Evolutionary conservation across 2,797 vertebrate genomes (phyloP), one percentile per base, ranked within the genome.

Genomic region (Vireo griseus): DNA sequence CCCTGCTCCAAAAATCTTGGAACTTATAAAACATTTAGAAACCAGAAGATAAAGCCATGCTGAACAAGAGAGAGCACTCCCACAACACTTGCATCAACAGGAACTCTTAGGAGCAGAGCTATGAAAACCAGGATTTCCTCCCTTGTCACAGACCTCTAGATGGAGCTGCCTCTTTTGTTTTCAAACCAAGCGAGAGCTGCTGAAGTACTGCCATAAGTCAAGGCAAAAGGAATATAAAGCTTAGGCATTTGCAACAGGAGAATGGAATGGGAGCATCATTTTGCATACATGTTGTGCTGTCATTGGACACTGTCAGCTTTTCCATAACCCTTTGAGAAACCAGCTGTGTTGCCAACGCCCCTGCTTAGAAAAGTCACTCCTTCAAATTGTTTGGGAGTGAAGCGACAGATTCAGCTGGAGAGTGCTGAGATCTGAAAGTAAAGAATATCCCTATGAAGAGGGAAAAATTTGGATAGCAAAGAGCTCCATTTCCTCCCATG

Each of bases 161-260:
- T 96, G 95, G 96, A 92, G 94, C 96, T 86, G 54, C 86, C 59
- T 44, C 69, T 95, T 96, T 16, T 90, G 31, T 86, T 95, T 95
- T 93, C 67, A 76, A 67, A 44, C 44, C 29, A 25, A 11, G 28
- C 29, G 22, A 10, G 28, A 33, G 40, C 55, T 19, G 1, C 16
- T 16, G 15, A 48, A 37, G 16, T 5, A 2, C 14, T n/a, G 18
- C 16, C 29, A 0, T 7, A 5, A 59, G 26, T 59, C 25, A 31
- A 35, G 17, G 39, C n/a, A 35, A 12, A 4, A 24, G 51, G 18
- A 65, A 25, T 10, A 6, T 2, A 17, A 48, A 83, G 33, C 21
- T 59, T 8, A 37, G 40, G 39, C 35, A 16, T 75, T 59, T 81
- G 47, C 51, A 73, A 3, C 4, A 10, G 51, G 51, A 65, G 17